A percentile compares a stretch with the other conserved stretches of the same genome.
Evolutionary conservation across 2,888 invertebrate species (phyloP).

Genomic region (Pseudococcus longispinus): DNA sequence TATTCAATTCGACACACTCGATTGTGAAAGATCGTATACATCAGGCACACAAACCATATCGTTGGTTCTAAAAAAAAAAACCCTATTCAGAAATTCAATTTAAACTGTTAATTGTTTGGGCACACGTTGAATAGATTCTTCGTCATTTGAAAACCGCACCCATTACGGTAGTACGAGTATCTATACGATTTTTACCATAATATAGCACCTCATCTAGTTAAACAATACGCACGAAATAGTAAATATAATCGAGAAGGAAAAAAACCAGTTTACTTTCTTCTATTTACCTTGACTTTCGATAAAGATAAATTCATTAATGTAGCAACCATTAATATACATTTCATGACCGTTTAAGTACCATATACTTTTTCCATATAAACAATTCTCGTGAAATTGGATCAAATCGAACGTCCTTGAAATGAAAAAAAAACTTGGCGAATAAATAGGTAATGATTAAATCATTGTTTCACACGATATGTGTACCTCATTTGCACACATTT

Average conservation of each 20-base stretch:
- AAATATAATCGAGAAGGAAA: background rate
- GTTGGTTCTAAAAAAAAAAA: background rate
- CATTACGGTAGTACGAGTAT: background rate
- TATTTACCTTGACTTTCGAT: conserved; percentile 20
- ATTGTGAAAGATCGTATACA: background rate
- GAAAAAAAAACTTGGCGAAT: background rate
- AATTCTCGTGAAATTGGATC: conserved; percentile 12
- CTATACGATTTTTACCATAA: background rate
- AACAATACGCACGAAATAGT: conserved; percentile 8
- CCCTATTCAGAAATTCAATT: background rate
- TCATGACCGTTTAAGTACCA: background rate
- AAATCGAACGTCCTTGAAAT: background rate
- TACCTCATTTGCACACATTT: background rate
- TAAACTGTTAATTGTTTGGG: background rate
- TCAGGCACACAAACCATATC: background rate
- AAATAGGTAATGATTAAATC: background rate
- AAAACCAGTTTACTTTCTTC: conserved; percentile 21
- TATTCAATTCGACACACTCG: background rate
- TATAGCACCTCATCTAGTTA: background rate
- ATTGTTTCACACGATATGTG: background rate
- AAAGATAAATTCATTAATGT: conserved; percentile 8
- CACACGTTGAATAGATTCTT: background rate
- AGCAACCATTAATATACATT: background rate
- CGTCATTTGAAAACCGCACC: background rate
- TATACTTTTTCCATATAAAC: background rate